Conservation (phyloP, 2,797 vertebrate species). For the Fistularia commersonii region DNA sequence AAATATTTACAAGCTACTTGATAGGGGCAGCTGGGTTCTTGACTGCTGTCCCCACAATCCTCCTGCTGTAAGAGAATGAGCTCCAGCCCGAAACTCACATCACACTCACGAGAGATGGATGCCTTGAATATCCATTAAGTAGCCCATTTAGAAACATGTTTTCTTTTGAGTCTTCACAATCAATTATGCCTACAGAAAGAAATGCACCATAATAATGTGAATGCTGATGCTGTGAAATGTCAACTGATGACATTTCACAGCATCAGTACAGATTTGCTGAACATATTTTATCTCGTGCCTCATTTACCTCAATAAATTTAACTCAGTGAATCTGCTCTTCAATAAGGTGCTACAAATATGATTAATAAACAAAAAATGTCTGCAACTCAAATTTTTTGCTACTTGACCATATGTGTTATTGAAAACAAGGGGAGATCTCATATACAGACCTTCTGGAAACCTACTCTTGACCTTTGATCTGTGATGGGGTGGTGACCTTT, state of each 20-base stretch:
- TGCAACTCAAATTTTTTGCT: no score
- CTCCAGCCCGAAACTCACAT: conserved; percentile 32
- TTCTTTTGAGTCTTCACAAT: no score
- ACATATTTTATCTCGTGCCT: no score
- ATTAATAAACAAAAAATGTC: no score
- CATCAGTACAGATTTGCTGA: no score
- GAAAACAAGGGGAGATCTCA: no score
- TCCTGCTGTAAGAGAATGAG: conserved; percentile 29
- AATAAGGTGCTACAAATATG: no score
- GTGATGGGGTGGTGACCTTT: conserved; percentile 21
- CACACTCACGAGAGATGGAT: conserved; percentile 19
- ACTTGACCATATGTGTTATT: no score
- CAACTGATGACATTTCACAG: background rate
- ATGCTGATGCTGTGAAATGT: conserved; percentile 9
- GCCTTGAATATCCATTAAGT: conserved; percentile 22
- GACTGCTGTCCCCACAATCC: conserved; percentile 52
- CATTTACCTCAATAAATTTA: no score
- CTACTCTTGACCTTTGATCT: conserved; percentile 37
- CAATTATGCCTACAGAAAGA: background rate
- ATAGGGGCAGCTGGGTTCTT: conserved; percentile 62
- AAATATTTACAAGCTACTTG: conserved; percentile 78
- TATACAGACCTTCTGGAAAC: conserved; percentile 1
- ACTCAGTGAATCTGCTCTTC: no score
- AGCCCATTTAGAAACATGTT: no score
- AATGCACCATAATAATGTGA: conserved; percentile 5